These are phyloP conservation scores for Gandaritis pyraliata DNA, from an alignment of 2,888 invertebrate genomes.

Conservation along the genomic window DNA sequence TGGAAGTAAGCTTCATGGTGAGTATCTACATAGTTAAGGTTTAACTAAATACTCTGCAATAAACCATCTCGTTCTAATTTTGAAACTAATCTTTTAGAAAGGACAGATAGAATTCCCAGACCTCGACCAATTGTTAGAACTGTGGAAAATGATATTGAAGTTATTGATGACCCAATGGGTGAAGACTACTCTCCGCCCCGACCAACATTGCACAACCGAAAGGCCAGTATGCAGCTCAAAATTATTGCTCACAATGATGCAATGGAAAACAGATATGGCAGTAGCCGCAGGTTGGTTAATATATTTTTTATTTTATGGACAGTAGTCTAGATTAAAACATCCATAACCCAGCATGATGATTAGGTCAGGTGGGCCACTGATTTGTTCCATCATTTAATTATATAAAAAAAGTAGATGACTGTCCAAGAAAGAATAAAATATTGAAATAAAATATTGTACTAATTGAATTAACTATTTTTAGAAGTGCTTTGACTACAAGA, in stretches of 20 bases:
- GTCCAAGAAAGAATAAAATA: no score
- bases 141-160: slow-evolving; percentile 77
- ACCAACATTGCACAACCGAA: slow-evolving; percentile 56
- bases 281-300: slow-evolving; percentile 52
- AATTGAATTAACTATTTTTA: slow-evolving; percentile 40
- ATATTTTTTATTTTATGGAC: no score
- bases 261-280: slow-evolving; percentile 51
- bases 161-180: slow-evolving; percentile 74
- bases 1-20: slow-evolving; percentile 57
- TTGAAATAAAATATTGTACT: no score
- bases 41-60: no score
- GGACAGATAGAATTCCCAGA: slow-evolving; percentile 49
- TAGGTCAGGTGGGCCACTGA: no score
- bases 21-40: slow-evolving; percentile 6
- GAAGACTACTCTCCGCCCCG: slow-evolving; percentile 58
- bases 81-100: slow-evolving; percentile 25
- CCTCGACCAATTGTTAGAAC: slow-evolving; percentile 74
- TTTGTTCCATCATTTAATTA: no score
- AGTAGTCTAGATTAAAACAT: no score
- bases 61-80: no score
- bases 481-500: slow-evolving; percentile 58
- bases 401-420: no score
- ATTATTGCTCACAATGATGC: slow-evolving; percentile 74
- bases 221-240: slow-evolving; percentile 73
- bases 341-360: no score